Base-by-base conservation (phyloP, 2,888 invertebrate species). In the Megalurothrips usitatus region DNA sequence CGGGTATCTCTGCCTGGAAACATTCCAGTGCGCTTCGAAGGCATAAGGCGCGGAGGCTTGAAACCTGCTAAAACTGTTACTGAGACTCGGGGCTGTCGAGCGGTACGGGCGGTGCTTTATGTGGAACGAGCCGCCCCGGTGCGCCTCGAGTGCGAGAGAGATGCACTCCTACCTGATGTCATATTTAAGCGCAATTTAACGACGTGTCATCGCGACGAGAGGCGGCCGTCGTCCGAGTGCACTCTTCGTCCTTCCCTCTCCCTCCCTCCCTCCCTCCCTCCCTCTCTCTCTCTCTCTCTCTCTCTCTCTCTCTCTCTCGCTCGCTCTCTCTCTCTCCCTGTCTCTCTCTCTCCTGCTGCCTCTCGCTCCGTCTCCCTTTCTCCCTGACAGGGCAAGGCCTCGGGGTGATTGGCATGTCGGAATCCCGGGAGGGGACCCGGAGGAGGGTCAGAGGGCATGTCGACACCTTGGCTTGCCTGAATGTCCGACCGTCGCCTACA, bases 261-360 rank as follows among this genome's bases (percentile, higher is more conserved):
- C 10, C 52, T 52, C 52, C 10, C 81, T 80, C 79, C 79, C 19
- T 23, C 17, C 14, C 48, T 68, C 48, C 63, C 52, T 79, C 58
- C 75, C 81, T 81, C 80, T 81, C 82, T 82, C 79, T 81, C 80
- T 82, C 80, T 81, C 82, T 82, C 82, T 81, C 82, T 80, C 68
- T 79, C 52, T 78, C 52, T 68, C 78, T 80, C 78, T 75, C 79
- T 23, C 75, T 49, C 48, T 49, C 80, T 63, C 49, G 23, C 43
- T 68, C 79, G 63, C 48, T 63, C 78, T 80, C 78, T 28, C n/a
- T 81, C 79, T 79, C 78, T 75, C 48, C 78, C 81, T 58, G 26
- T 58, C 63, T 80, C 63, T 80, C 80, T 80, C 26, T 34, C 19
- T 68, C 34, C n/a, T 19, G 14, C 28, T 26, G 0, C 19, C n/a